These are phyloP conservation scores for Dallia pectoralis DNA, from an alignment of 2,797 vertebrate genomes.

Conservation along the genomic window DNA sequence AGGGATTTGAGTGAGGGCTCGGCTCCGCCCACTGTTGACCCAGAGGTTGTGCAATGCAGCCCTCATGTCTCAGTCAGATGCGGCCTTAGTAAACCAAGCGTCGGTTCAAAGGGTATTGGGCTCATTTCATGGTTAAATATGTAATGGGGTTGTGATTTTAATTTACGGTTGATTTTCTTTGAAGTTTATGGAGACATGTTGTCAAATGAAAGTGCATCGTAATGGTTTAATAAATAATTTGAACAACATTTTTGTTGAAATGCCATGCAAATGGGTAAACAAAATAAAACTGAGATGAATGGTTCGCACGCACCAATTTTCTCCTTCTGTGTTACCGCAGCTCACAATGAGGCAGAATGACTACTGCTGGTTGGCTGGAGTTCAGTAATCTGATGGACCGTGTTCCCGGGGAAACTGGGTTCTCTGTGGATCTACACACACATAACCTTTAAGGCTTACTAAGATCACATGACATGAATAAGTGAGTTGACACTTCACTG, in stretches of 20 bases:
- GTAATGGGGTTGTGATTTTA: neutral
- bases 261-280: neutral
- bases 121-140: slow-evolving; percentile 26
- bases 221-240: neutral
- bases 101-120: slow-evolving; percentile 23
- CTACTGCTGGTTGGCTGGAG: neutral
- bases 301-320: neutral
- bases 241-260: neutral
- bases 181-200: neutral
- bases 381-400: slow-evolving; percentile 46
- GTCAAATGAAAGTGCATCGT: neutral
- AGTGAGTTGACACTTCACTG: slow-evolving; percentile 67
- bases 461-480: slow-evolving; percentile 78
- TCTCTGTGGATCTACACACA: slow-evolving; percentile 67
- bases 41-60: slow-evolving; percentile 56
- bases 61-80: slow-evolving; percentile 58
- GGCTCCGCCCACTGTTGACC: slow-evolving; percentile 71
- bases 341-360: slow-evolving; percentile 30
- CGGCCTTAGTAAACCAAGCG: slow-evolving; percentile 1
- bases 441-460: slow-evolving; percentile 75
- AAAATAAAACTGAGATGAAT: neutral
- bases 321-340: slow-evolving; percentile 8
- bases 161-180: neutral
- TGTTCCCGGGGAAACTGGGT: slow-evolving; percentile 73
- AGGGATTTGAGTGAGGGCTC: slow-evolving; percentile 39